These are phyloP conservation scores for Crenuchus spilurus DNA, from an alignment of 2,797 vertebrate genomes.

Conservation along the genomic window DNA sequence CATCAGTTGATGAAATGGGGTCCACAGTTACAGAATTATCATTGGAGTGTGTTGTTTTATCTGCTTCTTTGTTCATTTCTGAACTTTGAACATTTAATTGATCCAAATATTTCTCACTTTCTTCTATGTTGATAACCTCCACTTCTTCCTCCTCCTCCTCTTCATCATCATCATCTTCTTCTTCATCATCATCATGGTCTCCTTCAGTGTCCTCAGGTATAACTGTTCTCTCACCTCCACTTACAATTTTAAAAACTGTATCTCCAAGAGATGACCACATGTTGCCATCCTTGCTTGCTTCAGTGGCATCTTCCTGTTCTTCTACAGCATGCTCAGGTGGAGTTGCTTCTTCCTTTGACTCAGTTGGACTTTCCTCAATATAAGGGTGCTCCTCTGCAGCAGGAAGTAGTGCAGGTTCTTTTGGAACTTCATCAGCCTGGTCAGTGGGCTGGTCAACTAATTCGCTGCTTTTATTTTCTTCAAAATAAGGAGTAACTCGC, in stretches of 20 bases:
- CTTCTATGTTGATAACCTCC: not conserved
- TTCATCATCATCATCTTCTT: slow-evolving; percentile 65
- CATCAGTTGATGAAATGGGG: not conserved
- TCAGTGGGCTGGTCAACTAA: not conserved
- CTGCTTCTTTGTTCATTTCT: not conserved
- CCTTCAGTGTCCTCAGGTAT: slow-evolving; percentile 61
- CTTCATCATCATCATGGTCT: slow-evolving; percentile 55
- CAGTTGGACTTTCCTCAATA: slow-evolving; percentile 21
- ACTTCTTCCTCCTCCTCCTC: slow-evolving; percentile 4
- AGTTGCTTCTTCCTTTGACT: slow-evolving; percentile 36
- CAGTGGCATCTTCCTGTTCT: slow-evolving; percentile 39
- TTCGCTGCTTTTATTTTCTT: slow-evolving; percentile 65
- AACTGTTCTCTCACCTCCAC: slow-evolving; percentile 61
- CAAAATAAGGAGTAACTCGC: slow-evolving; percentile 78
- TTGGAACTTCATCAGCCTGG: not conserved
- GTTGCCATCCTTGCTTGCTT: slow-evolving; percentile 60
- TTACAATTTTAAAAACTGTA: slow-evolving; percentile 73
- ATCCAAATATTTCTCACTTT: not conserved
- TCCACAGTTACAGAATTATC: not conserved
- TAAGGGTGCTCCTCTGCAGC: not conserved
- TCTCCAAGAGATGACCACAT: slow-evolving; percentile 69
- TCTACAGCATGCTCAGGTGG: slow-evolving; percentile 12
- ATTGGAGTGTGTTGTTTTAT: not conserved
- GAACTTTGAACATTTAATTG: not conserved
- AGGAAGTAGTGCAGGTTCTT: slow-evolving; percentile 10